Base-by-base conservation (phyloP, 2,113 vertebrate species). In the Clarias macrocephalus region DNA sequence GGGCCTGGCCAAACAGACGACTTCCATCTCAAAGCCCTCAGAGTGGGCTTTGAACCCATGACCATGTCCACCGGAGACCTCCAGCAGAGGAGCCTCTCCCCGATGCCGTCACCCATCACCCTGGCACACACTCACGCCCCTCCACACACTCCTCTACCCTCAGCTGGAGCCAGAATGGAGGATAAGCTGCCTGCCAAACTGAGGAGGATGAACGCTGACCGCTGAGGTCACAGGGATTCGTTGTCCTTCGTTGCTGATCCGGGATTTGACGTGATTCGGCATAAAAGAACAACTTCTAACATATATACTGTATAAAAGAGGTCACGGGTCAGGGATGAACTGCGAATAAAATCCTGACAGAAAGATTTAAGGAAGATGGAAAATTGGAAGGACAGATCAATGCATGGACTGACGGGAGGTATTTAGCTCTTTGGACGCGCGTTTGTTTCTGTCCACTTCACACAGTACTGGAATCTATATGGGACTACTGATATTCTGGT, bases 111-210 rank as follows among this genome's bases (percentile, higher is more conserved):
- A 59, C 93, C 92, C 83, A 70, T 90, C 0, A 48, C 85, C 79
- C 93, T 92, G 83, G 73, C 90, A 87, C 91, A 93, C 76, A 92
- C 89, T 79, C 94, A 93, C 10, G 83, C 52, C 1, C 93, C 93
- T 85, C 79, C 90, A 87, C 91, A 93, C 75, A 92, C 91, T 79
- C 94, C 94, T 19, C 82, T 93, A 77, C 90, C 92, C 18, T 91
- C 0, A 0, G 89, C 89, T 3, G 87, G 66, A 62, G 91, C 90
- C 21, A 93, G 95, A 84, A 73, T 92, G 0, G 95, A 95, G 85
- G 95, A 96, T 89, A 94, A 95, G 91, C 91, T 97, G 76, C 96
- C 96, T 13, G 82, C 94, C 62, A 96, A 96, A 87, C 91, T 96
- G 76, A 86, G 91, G 80, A 95, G 94, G 93, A 95, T 93, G 93